These are phyloP conservation scores for Epirrhoe tristata DNA, from an alignment of 2,888 invertebrate genomes.

Conservation along the genomic window DNA sequence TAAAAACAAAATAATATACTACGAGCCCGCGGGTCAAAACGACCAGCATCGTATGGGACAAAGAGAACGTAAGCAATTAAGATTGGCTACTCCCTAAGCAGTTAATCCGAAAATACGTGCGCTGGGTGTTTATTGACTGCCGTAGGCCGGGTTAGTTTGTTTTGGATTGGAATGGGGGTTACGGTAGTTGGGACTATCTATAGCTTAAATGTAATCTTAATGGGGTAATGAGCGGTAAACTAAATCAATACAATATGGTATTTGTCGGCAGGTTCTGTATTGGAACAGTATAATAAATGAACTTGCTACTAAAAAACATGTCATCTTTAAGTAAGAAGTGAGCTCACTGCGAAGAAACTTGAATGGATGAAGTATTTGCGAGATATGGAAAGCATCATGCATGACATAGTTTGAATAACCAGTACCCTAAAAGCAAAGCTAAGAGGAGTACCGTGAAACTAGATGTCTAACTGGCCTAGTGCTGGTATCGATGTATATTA, in stretches of 20 bases:
- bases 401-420: no score
- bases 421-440: no score
- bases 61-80: conserved; percentile 77
- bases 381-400: no score
- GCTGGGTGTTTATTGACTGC: conserved; percentile 79
- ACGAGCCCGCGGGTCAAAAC: conserved; percentile 68
- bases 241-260: conserved; percentile 22
- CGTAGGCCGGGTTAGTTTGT: conserved; percentile 59
- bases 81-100: conserved; percentile 78
- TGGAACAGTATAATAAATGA: background rate
- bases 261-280: conserved; percentile 10
- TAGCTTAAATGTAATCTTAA: conserved; percentile 37
- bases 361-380: no score
- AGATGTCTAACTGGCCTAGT: no score
- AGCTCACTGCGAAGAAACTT: no score
- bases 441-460: no score
- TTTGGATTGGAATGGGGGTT: conserved; percentile 56
- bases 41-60: conserved; percentile 62
- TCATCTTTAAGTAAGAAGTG: background rate
- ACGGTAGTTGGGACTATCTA: conserved; percentile 44
- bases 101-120: conserved; percentile 84
- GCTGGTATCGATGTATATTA: no score
- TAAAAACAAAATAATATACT: conserved; percentile 77
- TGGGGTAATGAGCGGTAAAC: conserved; percentile 24
- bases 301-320: background rate